Base-by-base conservation (phyloP, 2,113 vertebrate genomes). In the Pygoscelis antarcticus region DNA sequence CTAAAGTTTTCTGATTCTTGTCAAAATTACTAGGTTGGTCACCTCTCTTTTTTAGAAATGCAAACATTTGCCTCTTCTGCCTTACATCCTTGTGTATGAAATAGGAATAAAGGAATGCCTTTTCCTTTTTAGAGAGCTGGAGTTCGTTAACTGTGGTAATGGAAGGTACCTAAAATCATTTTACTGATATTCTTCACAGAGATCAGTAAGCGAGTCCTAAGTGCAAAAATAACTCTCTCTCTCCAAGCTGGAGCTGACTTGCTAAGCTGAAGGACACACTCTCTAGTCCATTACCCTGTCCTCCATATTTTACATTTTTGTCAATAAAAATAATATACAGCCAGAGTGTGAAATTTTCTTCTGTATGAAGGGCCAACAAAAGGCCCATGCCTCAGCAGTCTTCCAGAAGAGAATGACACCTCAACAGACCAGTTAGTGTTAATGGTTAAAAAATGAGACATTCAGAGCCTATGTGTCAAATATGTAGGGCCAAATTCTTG, bases 401-500 rank as follows among this genome's bases (percentile, higher is more conserved):
- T 89, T 92, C 42, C 69, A 93, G 64, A 54, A 75, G 60, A 47
- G 80, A 87, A 71, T 92, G 90, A 86, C 92, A 81, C 44, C 32
- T 88, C 51, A 92, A 58, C 55, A 75, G 80, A 20, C 44, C 40
- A 64, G 62, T 68, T 79, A 92, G n/a, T 87, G 60, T 49, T 92
- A 92, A 94, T 90, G 77, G 47, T 64, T 68, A 84, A 92, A 96
- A 87, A 83, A 93, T 0, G 29, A 89, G 85, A 94, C 52, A 89
- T 96, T 94, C 83, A 86, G 90, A 96, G 26, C 75, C n/a, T 71
- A 81, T 62, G 83, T 94, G 95, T 94, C 83, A 96, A 96, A 90
- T 60, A 83, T 11, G 40, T 83, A 38, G 58, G 83, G 82, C 44
- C 87, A 70, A 66, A 94, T 96, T 86, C 88, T 81, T 93, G 76